Evolutionary conservation across 1,140 invertebrate genomes (phyloP).

Genomic region (Elymnias hypermnestra): DNA sequence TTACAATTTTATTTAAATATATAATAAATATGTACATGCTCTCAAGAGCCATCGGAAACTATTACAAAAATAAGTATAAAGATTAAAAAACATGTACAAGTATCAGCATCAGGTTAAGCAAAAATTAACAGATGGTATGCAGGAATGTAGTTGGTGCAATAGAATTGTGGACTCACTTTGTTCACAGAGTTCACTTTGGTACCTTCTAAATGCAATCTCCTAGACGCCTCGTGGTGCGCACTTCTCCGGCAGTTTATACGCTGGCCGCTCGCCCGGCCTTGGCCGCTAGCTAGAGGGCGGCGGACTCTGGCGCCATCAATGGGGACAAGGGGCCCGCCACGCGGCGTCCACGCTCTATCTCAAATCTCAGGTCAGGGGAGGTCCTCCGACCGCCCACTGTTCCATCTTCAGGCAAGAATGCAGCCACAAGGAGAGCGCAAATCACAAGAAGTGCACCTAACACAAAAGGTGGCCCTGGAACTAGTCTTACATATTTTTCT

Average conservation of each 20-base stretch:
- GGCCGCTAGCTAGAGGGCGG: constrained; percentile 78
- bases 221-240: constrained; percentile 23
- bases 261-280: constrained; percentile 60
- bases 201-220: constrained; percentile 57
- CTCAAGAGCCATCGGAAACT: constrained; percentile 34
- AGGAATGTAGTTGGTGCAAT: constrained; percentile 52
- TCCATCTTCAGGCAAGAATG: constrained; percentile 90
- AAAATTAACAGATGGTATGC: constrained; percentile 38
- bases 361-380: constrained; percentile 86
- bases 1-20: constrained; percentile 52
- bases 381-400: constrained; percentile 65
- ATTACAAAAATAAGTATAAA: constrained; percentile 58
- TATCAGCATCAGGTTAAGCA: constrained; percentile 33
- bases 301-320: constrained; percentile 85
- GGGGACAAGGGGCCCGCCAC: constrained; percentile 87
- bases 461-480: constrained; percentile 99
- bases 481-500: constrained; percentile 79
- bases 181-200: constrained; percentile 60
- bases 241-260: constrained; percentile 46
- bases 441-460: constrained; percentile 98
- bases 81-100: constrained; percentile 52
- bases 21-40: constrained; percentile 56
- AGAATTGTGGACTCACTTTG: constrained; percentile 45
- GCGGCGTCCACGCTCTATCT: constrained; percentile 84
- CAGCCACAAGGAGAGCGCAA: constrained; percentile 93